A percentile compares a stretch with the other conserved stretches of the same genome.
phyloP scores from a whole-genome alignment of 2,797 vertebrate genomes.

The Brotula barbata region DNA sequence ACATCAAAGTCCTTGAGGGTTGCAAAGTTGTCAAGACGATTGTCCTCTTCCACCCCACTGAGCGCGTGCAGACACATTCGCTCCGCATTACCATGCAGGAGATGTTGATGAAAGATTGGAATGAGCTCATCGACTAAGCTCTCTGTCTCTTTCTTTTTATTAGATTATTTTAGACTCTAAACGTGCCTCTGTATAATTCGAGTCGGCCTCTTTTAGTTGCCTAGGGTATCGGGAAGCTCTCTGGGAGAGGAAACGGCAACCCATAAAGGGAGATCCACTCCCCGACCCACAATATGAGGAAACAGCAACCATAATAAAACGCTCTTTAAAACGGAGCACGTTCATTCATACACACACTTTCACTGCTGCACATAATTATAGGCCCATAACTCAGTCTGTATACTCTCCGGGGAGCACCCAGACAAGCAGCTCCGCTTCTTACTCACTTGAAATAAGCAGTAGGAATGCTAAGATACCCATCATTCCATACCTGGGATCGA shows the following conservation, averaged over 20 bases:
- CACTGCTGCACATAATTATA: constrained; percentile 68
- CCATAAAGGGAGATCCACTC: constrained; percentile 75
- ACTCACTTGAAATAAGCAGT: constrained; percentile 46
- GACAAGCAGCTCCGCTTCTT: constrained; percentile 60
- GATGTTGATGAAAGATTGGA: constrained; percentile 62
- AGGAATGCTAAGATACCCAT: constrained; percentile 64
- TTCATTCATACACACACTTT: constrained; percentile 66
- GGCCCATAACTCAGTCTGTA: constrained; percentile 64
- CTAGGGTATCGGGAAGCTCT: constrained; percentile 42
- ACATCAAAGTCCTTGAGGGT: constrained; percentile 39
- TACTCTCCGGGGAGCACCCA: constrained; percentile 57
- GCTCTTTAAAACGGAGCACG: constrained; percentile 63
- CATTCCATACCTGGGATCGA: constrained; percentile 56
- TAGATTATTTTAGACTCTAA: constrained; percentile 64
- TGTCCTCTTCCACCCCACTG: constrained; percentile 7
- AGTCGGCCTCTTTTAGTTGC: constrained; percentile 49
- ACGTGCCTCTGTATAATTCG: constrained; percentile 66
- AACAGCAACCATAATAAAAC: constrained; percentile 69
- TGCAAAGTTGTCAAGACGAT: constrained; percentile 16
- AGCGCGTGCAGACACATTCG: constrained; percentile 24
- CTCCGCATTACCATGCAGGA: constrained; percentile 62
- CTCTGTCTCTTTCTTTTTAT: constrained; percentile 59
- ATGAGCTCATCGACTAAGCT: constrained; percentile 58
- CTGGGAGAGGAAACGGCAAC: constrained; percentile 57
- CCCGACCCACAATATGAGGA: constrained; percentile 65